Conservation (phyloP, 92 coral and sea anemone species). For the Phenganax stokvisi region DNA sequence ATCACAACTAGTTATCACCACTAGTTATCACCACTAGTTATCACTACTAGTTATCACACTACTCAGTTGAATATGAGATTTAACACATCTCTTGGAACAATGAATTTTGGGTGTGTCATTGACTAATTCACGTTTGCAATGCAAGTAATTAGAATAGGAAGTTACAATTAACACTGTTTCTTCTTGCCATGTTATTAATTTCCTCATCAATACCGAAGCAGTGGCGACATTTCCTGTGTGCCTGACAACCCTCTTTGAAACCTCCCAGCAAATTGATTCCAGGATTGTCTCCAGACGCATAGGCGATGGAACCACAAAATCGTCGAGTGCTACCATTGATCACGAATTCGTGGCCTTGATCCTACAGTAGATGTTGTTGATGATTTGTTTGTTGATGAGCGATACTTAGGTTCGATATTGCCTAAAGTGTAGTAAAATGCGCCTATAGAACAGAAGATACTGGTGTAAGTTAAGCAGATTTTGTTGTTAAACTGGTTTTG, state of each 20-base stretch:
- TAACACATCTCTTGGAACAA: neutral
- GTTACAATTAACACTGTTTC: neutral
- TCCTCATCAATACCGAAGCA: conserved; percentile 3
- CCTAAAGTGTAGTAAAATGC: conserved; percentile 59
- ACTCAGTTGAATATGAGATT: neutral
- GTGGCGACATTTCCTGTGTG: conserved; percentile 11
- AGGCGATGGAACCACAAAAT: conserved; percentile 42
- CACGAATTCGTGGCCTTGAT: neutral
- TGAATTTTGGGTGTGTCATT: neutral
- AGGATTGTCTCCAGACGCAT: conserved; percentile 47
- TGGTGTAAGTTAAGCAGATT: neutral
- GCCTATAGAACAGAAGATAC: conserved; percentile 42
- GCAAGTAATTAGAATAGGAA: neutral
- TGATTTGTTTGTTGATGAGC: conserved; percentile 41
- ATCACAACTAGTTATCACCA: too few relatives aligned
- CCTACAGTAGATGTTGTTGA: neutral
- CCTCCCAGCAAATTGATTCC: conserved; percentile 12
- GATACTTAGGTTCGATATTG: conserved; percentile 42
- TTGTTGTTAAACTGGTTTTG: neutral
- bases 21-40: too few relatives aligned
- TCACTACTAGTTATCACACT: too few relatives aligned
- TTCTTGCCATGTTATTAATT: neutral
- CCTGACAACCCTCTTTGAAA: conserved; percentile 9
- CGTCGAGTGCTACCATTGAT: neutral
- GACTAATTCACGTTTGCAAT: too few relatives aligned